Conservation (phyloP, 2,888 invertebrate species). For the Drosophila maculinotata region DNA sequence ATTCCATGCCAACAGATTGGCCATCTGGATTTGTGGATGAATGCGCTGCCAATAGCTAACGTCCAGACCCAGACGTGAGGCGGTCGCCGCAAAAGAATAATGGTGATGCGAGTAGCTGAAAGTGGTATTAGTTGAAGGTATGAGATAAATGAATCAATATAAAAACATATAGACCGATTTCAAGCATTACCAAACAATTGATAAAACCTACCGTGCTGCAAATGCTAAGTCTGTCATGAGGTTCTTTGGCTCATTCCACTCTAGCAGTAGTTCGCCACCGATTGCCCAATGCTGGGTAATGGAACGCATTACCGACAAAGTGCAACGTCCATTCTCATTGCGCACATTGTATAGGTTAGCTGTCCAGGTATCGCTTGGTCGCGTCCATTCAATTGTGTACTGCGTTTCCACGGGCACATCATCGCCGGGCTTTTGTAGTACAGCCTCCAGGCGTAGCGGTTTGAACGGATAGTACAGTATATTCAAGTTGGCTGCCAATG, state of each 20-base stretch:
- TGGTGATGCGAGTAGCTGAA: slow-evolving; percentile 77
- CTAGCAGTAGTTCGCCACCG: slow-evolving; percentile 82
- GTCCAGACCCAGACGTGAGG: slow-evolving; percentile 82
- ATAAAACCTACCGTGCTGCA: slow-evolving; percentile 73
- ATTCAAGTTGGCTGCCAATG: slow-evolving; percentile 82
- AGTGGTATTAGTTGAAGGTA: too few species aligned
- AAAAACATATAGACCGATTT: too few species aligned
- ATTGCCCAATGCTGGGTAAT: slow-evolving; percentile 79
- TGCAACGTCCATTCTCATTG: slow-evolving; percentile 77
- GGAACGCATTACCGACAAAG: slow-evolving; percentile 82
- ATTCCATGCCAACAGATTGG: slow-evolving; percentile 81
- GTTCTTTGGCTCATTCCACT: slow-evolving; percentile 78
- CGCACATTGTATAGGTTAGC: slow-evolving; percentile 80
- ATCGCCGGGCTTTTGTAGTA: slow-evolving; percentile 72
- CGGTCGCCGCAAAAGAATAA: slow-evolving; percentile 80
- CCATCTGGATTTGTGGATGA: slow-evolving; percentile 82
- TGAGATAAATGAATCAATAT: too few species aligned
- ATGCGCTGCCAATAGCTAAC: slow-evolving; percentile 84
- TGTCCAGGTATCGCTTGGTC: slow-evolving; percentile 78
- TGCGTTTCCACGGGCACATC: slow-evolving; percentile 69
- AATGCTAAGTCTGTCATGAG: slow-evolving; percentile 75
- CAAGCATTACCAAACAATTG: too few species aligned
- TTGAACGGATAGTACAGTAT: slow-evolving; percentile 81
- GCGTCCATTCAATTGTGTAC: slow-evolving; percentile 75
- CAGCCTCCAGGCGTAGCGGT: slow-evolving; percentile 74